phyloP scores from a whole-genome alignment of 2,797 vertebrate species.

The Poeciliopsis infans region DNA sequence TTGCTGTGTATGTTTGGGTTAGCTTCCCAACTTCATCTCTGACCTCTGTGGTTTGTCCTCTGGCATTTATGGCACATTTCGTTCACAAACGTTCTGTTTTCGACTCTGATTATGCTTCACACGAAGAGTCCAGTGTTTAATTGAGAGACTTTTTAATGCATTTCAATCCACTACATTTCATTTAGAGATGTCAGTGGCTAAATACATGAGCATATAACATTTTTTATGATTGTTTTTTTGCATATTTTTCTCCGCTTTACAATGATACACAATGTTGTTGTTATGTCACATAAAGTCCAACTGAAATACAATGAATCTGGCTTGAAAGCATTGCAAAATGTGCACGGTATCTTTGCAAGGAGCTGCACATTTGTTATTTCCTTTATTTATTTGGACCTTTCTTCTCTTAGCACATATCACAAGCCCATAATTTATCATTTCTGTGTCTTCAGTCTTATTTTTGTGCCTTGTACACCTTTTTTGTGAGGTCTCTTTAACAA shows the following conservation, averaged over 20 bases:
- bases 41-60: background rate
- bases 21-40: background rate
- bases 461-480: background rate
- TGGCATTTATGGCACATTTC: background rate
- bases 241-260: background rate
- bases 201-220: background rate
- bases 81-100: background rate
- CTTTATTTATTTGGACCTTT: background rate
- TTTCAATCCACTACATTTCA: background rate
- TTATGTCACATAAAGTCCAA: background rate
- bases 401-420: background rate
- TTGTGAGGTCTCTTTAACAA: slow-evolving; percentile 3
- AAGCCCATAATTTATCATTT: background rate
- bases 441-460: background rate
- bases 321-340: background rate
- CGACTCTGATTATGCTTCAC: background rate
- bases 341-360: background rate
- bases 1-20: background rate
- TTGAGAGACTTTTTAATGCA: background rate
- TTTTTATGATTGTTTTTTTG: background rate
- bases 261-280: background rate
- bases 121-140: background rate
- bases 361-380: background rate
- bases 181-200: background rate
- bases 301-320: background rate